A percentile compares a stretch with the other conserved stretches of the same genome.
phyloP scores from a whole-genome alignment of 2,113 vertebrate species.

The Oncorhynchus keta region DNA sequence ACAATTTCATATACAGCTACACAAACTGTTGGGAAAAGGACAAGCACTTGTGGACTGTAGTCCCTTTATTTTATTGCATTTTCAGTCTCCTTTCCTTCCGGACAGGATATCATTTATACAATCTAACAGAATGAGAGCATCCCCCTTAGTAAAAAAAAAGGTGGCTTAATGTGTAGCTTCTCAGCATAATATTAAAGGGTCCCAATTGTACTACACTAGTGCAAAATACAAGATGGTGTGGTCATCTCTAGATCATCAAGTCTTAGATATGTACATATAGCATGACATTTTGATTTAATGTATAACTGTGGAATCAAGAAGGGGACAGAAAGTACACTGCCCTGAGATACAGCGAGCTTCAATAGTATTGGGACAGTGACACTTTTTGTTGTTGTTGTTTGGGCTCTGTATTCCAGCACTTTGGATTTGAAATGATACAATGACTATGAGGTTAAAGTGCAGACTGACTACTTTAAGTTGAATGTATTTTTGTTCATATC shows the following conservation, averaged over 20 bases:
- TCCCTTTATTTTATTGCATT: background rate
- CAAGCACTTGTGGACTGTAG: constrained; percentile 17
- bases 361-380: too few relatives aligned
- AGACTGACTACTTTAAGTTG: too few relatives aligned
- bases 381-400: too few relatives aligned
- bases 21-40: constrained; percentile 12
- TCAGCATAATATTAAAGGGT: constrained; percentile 29
- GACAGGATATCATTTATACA: constrained; percentile 14
- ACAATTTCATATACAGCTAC: constrained; percentile 4
- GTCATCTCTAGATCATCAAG: constrained; percentile 37
- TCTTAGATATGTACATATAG: constrained; percentile 14
- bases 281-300: constrained; percentile 8
- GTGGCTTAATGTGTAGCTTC: constrained; percentile 15
- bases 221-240: constrained; percentile 54
- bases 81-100: background rate
- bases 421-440: too few relatives aligned
- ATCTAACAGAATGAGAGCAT: background rate
- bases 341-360: background rate
- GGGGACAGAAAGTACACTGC: background rate
- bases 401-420: too few relatives aligned
- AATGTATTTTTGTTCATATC: too few relatives aligned
- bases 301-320: background rate
- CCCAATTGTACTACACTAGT: constrained; percentile 47
- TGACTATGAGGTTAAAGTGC: too few relatives aligned
- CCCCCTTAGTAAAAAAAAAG: background rate